A percentile compares a stretch with the other conserved stretches of the same genome.
Conservation (phyloP, 23 tunicate species). For the Phallusia fumigata region DNA sequence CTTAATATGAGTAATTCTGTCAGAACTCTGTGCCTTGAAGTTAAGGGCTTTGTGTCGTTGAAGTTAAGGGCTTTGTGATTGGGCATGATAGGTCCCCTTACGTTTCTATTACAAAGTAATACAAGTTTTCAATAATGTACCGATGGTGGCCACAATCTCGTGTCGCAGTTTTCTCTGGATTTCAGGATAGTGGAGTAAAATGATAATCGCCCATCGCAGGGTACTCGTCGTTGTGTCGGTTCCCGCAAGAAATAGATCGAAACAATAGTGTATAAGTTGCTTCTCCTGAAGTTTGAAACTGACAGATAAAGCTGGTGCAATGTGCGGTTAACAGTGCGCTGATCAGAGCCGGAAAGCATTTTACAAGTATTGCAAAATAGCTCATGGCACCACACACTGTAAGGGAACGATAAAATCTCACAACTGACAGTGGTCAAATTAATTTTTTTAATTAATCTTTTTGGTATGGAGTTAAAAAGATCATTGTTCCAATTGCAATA, state of each 20-base stretch:
- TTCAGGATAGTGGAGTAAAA: slow-evolving; percentile 11
- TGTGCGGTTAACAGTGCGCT: no score
- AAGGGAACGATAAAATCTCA: no score
- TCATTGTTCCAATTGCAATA: no score
- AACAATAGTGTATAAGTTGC: neutral
- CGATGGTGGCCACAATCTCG: neutral
- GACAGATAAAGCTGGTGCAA: no score
- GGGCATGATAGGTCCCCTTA: no score
- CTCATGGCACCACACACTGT: no score
- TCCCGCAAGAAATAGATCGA: slow-evolving; percentile 4
- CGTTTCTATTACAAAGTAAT: no score
- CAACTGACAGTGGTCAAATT: no score
- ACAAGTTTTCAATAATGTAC: neutral
- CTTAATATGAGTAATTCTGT: neutral
- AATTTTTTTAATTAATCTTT: no score
- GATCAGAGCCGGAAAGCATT: no score
- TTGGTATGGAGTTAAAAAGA: no score
- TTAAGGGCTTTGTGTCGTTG: neutral
- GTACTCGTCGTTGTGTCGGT: slow-evolving; percentile 16
- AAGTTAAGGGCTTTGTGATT: neutral
- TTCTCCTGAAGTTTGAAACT: neutral
- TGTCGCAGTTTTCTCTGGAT: neutral
- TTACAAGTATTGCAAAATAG: no score
- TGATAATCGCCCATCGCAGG: neutral
- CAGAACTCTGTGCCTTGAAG: neutral